Base-by-base conservation (phyloP, 2,113 vertebrate species). In the Platysternon megacephalum region DNA sequence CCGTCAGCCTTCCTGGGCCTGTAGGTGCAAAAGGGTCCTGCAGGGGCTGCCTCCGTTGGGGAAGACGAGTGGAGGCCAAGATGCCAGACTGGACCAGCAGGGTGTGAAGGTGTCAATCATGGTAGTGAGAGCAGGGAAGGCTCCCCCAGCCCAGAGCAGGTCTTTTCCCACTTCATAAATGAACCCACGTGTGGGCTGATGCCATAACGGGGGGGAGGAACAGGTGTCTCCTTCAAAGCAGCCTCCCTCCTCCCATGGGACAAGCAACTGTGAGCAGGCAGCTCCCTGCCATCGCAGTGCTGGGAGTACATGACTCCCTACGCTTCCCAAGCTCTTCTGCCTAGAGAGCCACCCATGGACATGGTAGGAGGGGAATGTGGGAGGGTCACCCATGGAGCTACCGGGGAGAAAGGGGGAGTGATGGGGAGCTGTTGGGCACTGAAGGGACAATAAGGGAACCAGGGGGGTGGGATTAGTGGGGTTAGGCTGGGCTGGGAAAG, bases 341-440 rank as follows among this genome's bases (percentile, higher is more conserved):
- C 56, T 14, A 13, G 28, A 58, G 26, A 58, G 26, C 56, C 56
- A 58, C 56, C 56, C 24, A 5, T 58, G 56, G 56, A 58, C 56
- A 28, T 58, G 56, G 56, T 28, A 29, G 56, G 56, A 12, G 56
- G 56, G 56, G 26, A 10, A 58, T 29, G 53, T 55, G 4, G 56
- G 26, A 29, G 56, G 26, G 56, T 56, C 24, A 29, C 26, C 56
- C 26, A 28, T 28, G 26, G 56, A 28, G 10, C 44, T 13, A 1
- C 2, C 0, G 0, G 0, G 12, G 0, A 1, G 53, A 1, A 1
- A 17, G 11, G 5, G 55, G 55, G 26, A 58, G 4, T 29, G 55
- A 28, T 29, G 26, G 11, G 55, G 55, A 58, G 5, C 55, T 58
- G 26, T 5, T 24, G 17, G 19, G 51, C 51, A 7, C 51, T 52